A percentile compares a stretch with the other conserved stretches of the same genome.
These are phyloP conservation scores for Choreutis nemorana DNA, from an alignment of 2,888 invertebrate genomes.

Conservation along the genomic window DNA sequence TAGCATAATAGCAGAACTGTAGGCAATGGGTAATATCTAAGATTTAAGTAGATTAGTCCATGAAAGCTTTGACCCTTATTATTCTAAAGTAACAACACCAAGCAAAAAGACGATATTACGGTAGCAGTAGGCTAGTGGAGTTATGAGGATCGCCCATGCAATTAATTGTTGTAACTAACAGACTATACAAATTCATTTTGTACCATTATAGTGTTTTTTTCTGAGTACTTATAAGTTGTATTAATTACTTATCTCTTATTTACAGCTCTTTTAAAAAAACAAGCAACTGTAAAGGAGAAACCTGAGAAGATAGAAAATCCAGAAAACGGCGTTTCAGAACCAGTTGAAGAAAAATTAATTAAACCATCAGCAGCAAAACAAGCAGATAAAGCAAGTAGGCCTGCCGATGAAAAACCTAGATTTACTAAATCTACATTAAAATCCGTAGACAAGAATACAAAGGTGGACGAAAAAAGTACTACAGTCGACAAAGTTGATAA, in stretches of 20 bases:
- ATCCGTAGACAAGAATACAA: conserved; percentile 24
- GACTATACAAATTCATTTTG: no score
- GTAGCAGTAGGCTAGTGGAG: no score
- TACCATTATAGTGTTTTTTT: no score
- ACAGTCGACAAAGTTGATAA: conserved; percentile 32
- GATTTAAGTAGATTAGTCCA: no score
- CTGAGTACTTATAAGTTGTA: background rate
- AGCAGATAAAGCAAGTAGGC: conserved; percentile 32
- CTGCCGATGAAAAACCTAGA: conserved; percentile 42
- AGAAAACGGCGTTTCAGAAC: conserved; percentile 41
- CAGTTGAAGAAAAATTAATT: conserved; percentile 44
- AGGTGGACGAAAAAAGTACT: conserved; percentile 19
- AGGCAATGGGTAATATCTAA: no score
- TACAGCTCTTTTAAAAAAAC: conserved; percentile 53
- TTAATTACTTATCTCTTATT: conserved; percentile 13
- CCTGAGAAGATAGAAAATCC: conserved; percentile 19
- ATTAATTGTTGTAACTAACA: no score
- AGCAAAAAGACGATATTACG: no score
- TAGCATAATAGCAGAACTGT: no score
- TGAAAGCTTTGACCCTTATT: no score
- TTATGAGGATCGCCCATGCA: no score
- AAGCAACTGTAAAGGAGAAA: conserved; percentile 47
- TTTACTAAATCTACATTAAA: conserved; percentile 34
- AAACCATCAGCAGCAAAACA: conserved; percentile 50
- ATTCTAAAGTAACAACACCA: no score